Percentiles rank a stretch among this genome's conserved stretches.
These are phyloP conservation scores for Drosophila quinaria DNA, from an alignment of 2,888 invertebrate genomes.

Conservation along the genomic window DNA sequence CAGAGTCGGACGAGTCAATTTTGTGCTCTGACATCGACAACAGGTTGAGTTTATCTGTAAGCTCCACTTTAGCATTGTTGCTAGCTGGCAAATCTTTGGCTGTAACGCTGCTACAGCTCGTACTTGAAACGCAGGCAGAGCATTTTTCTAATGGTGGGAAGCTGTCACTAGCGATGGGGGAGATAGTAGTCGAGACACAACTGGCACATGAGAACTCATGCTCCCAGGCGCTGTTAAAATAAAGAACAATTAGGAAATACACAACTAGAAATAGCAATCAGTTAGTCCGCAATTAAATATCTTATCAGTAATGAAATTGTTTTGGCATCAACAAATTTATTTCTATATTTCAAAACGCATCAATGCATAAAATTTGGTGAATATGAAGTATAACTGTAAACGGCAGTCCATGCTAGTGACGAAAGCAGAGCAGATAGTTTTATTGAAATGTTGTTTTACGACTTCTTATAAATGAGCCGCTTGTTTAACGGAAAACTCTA, in stretches of 20 bases:
- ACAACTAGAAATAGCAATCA: not conserved
- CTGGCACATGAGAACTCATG: conserved; percentile 64
- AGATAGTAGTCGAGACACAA: conserved; percentile 64
- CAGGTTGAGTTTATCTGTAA: conserved; percentile 48
- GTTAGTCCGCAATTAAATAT: not conserved
- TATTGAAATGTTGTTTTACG: too few species aligned
- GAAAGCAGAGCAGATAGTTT: too few species aligned
- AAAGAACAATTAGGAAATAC: not conserved
- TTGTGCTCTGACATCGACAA: conserved; percentile 48
- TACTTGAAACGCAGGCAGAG: conserved; percentile 24
- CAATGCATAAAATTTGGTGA: too few species aligned
- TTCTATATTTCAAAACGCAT: not conserved
- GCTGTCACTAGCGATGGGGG: conserved; percentile 64
- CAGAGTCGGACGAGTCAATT: conserved; percentile 40
- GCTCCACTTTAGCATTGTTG: conserved; percentile 49
- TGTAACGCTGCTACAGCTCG: conserved; percentile 8
- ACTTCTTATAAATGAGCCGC: too few species aligned
- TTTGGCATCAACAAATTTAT: not conserved
- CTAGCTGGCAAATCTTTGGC: conserved; percentile 48
- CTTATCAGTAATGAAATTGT: not conserved
- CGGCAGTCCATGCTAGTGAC: too few species aligned
- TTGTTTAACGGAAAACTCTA: too few species aligned
- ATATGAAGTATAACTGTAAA: too few species aligned
- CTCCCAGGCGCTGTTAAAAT: conserved; percentile 65
- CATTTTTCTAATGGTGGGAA: conserved; percentile 51